Base-by-base conservation (phyloP, 2,113 vertebrate species). In the Carassius gibelio region DNA sequence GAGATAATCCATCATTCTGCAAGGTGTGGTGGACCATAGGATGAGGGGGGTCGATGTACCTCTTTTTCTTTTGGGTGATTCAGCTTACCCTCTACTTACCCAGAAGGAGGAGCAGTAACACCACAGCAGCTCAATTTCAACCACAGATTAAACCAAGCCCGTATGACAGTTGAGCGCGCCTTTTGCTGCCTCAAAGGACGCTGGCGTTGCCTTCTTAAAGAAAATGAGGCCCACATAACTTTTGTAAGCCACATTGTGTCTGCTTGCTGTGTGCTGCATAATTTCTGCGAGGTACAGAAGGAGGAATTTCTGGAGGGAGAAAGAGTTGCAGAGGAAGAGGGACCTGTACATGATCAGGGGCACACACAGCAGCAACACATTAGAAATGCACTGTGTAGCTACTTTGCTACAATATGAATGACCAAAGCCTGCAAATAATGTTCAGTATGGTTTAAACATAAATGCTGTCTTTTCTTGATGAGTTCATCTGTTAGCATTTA, bases 21-120 rank as follows among this genome's bases (percentile, higher is more conserved):
- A 86, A 68, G 80, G 42, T 86, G 80, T 86, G 19, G 80, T 77
- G 42, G 69, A 86, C 62, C 34, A 76, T 17, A 42, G 30, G 8
- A 69, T 80, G 26, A 38, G n/a, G 26, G 82, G 82, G 21, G 21
- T 57, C 10, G 15, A 74, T 4, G 50, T 74, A 14, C 52, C 55
- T 38, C 8, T 62, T 26, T 34, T 52, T 62, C 14, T 55, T 23
- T 64, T 84, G 36, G 45, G 75, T 34, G 59, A 38, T 85, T 59
- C 75, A 2, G 71, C 82, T 10, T 84, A 84, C 38, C 71, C 71
- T 36, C 72, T 76, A 21, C 82, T 15, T 69, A 69, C 59, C 23
- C 30, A 68, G 61, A 84, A n/a, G 59, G 15, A 36, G 21, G n/a
- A 26, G 45, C 38, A 48, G n/a, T 48, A 82, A 82, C 42, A 68